phyloP scores from a whole-genome alignment of 92 coral and sea anemone genomes.

The Blastomussa wellsi region DNA sequence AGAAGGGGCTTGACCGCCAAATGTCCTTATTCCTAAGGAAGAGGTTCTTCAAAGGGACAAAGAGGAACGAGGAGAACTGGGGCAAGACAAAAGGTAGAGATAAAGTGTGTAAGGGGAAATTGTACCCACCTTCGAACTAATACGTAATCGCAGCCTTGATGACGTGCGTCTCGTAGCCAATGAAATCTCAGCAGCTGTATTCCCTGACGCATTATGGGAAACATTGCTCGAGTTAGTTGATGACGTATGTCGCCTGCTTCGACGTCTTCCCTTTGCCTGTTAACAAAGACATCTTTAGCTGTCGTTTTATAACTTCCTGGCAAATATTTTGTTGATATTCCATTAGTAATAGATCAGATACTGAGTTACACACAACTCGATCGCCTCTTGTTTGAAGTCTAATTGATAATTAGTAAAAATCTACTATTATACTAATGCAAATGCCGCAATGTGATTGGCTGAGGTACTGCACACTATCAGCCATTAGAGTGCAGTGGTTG shows the following conservation, averaged over 20 bases:
- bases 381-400: no score
- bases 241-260: conserved; percentile 77
- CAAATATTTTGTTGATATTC: not conserved
- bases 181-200: conserved; percentile 49
- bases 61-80: not conserved
- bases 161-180: conserved; percentile 64
- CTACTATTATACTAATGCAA: no score
- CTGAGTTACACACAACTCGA: no score
- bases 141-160: conserved; percentile 64
- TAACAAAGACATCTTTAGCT: not conserved
- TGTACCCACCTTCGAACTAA: conserved; percentile 46
- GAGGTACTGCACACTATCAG: no score
- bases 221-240: conserved; percentile 38
- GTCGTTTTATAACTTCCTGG: not conserved
- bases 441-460: no score
- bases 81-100: not conserved
- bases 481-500: no score
- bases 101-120: not conserved
- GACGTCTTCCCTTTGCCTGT: conserved; percentile 67
- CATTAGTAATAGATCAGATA: no score
- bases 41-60: not conserved
- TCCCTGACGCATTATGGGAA: conserved; percentile 50
- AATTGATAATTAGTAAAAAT: no score
- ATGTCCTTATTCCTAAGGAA: not conserved
- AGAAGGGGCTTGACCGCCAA: not conserved